These are phyloP conservation scores for Bombus confusus DNA, from an alignment of 1,140 invertebrate species.

Conservation along the genomic window DNA sequence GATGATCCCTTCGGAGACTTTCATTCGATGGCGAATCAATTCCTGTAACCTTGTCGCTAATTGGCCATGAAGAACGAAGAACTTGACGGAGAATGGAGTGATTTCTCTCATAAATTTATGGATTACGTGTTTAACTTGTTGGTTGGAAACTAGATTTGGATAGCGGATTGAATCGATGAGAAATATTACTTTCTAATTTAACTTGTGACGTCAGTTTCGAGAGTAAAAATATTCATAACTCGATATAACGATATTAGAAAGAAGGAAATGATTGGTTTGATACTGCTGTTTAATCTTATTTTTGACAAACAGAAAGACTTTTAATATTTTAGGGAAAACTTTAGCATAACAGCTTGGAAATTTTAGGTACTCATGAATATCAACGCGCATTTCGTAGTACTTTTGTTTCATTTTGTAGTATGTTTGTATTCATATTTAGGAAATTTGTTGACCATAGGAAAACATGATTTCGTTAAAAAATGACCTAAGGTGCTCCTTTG, in stretches of 20 bases:
- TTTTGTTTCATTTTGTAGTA: no score
- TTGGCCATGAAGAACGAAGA: not conserved
- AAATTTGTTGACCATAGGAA: no score
- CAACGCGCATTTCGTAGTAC: no score
- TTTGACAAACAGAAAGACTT: not conserved
- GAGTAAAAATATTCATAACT: not conserved
- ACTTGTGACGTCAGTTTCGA: not conserved
- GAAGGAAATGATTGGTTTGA: not conserved
- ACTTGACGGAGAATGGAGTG: not conserved
- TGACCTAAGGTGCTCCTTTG: not conserved
- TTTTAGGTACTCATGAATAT: no score
- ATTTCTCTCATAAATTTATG: not conserved
- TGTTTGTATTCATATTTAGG: no score
- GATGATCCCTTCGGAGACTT: not conserved
- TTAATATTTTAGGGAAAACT: no score
- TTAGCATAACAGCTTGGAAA: not conserved
- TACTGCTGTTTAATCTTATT: not conserved
- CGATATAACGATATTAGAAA: not conserved
- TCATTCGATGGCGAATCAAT: not conserved
- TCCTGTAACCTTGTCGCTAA: not conserved
- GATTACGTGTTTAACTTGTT: no score
- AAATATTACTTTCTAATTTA: not conserved
- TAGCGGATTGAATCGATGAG: not conserved
- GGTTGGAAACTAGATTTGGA: no score
- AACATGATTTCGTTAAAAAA: not conserved